Base-by-base conservation (phyloP, 2,888 invertebrate genomes). In the Mythimna ferrago region DNA sequence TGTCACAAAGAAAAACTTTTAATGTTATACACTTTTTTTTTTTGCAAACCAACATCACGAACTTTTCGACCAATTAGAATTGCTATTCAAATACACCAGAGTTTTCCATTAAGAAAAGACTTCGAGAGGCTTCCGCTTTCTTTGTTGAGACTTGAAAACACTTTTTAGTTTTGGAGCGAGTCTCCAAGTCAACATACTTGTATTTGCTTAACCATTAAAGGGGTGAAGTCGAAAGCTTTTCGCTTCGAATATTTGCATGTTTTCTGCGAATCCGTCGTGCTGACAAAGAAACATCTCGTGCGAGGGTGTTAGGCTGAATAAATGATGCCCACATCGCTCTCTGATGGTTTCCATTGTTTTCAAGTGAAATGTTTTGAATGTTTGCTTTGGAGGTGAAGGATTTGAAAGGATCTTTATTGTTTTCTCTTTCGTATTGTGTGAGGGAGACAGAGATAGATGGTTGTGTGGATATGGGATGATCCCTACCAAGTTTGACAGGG, bases 191-290 rank as follows among this genome's bases (percentile, higher is more conserved):
- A 88, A 81, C 86, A 80, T 86, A 86, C 78, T 81, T 87, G 85
- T 92, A 90, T 93, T 93, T 93, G 90, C 89, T 89, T 88, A 89
- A 87, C 93, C 93, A 93, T 94, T 93, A 92, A 90, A 89, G 89
- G 91, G 91, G 88, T 89, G 87, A 87, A 83, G 84, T 89, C 87
- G 86, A 88, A 91, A 89, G 90, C 92, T 91, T 91, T 86, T 89
- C 84, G 85, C 88, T 81, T 82, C 81, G 88, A 86, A 90, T 91
- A 93, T 94, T 93, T 92, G 92, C 91, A 92, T 94, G 92, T 93
- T 93, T 92, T 92, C 90, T 88, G 88, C 87, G 89, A 90, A 91
- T 84, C 83, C 78, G 73, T 69, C 77, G 83, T 79, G 85, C 81
- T 86, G 85, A 84, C 84, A 86, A 82, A 84, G 83, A 81, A 86